Percentiles rank a stretch among this genome's conserved stretches.
phyloP scores from a whole-genome alignment of 2,888 invertebrate genomes.

The Andrena fulva region DNA sequence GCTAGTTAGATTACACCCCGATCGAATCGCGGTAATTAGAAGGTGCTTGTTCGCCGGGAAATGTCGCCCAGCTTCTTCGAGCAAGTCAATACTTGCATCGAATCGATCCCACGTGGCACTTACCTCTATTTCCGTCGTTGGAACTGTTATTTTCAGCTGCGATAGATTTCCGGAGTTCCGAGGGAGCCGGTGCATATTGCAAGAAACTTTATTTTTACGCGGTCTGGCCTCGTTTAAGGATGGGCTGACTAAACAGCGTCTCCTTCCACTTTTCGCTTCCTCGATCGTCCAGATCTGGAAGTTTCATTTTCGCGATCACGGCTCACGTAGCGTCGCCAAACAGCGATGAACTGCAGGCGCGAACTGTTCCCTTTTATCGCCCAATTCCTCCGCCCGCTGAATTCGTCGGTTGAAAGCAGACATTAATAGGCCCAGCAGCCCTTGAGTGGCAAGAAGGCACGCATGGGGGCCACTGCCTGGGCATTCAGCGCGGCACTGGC shows the following conservation, averaged over 20 bases:
- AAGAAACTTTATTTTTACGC: conserved; percentile 15
- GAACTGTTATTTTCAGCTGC: conserved; percentile 9
- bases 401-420: not conserved
- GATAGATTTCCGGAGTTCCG: not conserved
- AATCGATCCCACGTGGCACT: conserved; percentile 17
- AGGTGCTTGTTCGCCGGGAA: not conserved
- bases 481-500: not conserved
- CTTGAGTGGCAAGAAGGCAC: not conserved
- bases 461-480: not conserved
- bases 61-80: not conserved
- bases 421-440: not conserved
- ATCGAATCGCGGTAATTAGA: conserved; percentile 5
- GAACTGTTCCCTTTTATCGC: not conserved
- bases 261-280: no score
- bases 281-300: no score
- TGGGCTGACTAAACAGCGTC: not conserved
- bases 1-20: not conserved
- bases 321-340: no score
- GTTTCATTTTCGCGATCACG: no score
- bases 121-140: not conserved
- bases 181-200: not conserved
- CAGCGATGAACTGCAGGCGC: no score
- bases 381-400: not conserved
- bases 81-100: not conserved
- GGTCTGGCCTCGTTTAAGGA: not conserved